Evolutionary conservation across 1,140 invertebrate genomes (phyloP).

Genomic region (Ceratoteleas bidentatus): DNA sequence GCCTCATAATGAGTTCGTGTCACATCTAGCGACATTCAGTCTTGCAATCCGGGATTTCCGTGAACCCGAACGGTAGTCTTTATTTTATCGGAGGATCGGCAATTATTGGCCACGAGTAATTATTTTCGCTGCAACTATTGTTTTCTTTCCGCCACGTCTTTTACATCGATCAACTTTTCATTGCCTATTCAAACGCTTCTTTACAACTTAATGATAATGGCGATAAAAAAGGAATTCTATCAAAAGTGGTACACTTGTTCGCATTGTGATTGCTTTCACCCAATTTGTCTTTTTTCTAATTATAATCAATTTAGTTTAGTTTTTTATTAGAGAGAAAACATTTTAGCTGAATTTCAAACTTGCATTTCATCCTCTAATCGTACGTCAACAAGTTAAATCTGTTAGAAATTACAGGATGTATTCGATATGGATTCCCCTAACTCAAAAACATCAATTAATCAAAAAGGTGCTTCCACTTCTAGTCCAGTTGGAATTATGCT

Average conservation of each 20-base stretch:
- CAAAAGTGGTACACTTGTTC: slow-evolving; percentile 29
- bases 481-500: no score
- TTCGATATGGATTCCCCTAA: no score
- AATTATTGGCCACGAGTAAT: slow-evolving; percentile 45
- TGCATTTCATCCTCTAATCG: no score
- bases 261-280: slow-evolving; percentile 44
- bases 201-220: slow-evolving; percentile 28
- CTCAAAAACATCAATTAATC: no score
- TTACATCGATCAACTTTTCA: background rate
- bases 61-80: slow-evolving; percentile 16
- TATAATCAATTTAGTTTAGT: no score
- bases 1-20: slow-evolving; percentile 45
- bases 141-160: slow-evolving; percentile 21
- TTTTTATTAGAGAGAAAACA: no score
- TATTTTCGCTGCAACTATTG: slow-evolving; percentile 39
- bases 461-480: no score
- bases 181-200: slow-evolving; percentile 35
- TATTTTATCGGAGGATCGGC: slow-evolving; percentile 32
- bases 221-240: background rate
- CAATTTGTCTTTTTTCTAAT: no score
- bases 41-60: slow-evolving; percentile 50
- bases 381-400: no score
- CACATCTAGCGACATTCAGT: slow-evolving; percentile 61
- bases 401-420: no score
- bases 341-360: no score